Conservation (phyloP, 1,140 invertebrate genomes). For the Nebria ingens region DNA sequence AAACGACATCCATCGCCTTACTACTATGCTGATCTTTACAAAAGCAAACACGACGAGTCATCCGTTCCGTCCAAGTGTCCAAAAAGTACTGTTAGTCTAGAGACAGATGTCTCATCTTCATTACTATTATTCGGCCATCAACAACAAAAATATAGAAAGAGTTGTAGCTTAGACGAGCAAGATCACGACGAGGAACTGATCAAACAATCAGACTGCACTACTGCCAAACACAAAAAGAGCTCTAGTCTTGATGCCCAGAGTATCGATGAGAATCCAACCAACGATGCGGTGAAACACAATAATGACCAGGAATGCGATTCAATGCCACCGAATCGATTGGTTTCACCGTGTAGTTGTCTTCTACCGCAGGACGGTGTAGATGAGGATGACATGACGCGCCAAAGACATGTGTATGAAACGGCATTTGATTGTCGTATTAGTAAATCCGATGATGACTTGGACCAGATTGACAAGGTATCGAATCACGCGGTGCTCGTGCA, state of each 20-base stretch:
- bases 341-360: conserved; percentile 33
- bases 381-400: conserved; percentile 50
- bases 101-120: not conserved
- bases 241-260: conserved; percentile 57
- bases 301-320: conserved; percentile 39
- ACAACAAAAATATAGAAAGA: conserved; percentile 32
- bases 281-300: conserved; percentile 19
- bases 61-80: conserved; percentile 20
- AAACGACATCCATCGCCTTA: conserved; percentile 66
- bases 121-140: not conserved
- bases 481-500: conserved; percentile 66
- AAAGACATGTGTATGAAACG: conserved; percentile 74
- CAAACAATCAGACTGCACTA: conserved; percentile 27
- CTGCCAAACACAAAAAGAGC: conserved; percentile 41
- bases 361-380: conserved; percentile 24
- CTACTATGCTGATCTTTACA: conserved; percentile 66
- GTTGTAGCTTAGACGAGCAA: conserved; percentile 21
- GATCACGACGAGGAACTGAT: conserved; percentile 21
- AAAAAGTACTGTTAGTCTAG: not conserved
- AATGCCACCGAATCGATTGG: conserved; percentile 37
- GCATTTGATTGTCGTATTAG: conserved; percentile 80
- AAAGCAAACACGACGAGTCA: conserved; percentile 34
- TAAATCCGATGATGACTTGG: conserved; percentile 69
- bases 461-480: conserved; percentile 67
- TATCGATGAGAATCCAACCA: conserved; percentile 31